Base-by-base conservation (phyloP, 2,797 vertebrate species). In the Chrosomus eos region DNA sequence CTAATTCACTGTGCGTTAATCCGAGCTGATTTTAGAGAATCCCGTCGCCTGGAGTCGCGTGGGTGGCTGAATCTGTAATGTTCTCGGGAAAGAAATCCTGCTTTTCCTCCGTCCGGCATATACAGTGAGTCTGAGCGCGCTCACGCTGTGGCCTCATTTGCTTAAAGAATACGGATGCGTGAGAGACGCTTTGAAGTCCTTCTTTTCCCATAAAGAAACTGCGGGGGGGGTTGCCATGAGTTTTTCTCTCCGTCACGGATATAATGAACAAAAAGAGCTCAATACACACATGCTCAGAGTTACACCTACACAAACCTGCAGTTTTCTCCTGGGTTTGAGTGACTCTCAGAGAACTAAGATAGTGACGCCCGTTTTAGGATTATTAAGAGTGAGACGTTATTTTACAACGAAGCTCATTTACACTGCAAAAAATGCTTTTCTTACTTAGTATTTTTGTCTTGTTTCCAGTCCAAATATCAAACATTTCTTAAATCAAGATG, bases 1-100 rank as follows among this genome's bases (percentile, higher is more conserved):
- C 16, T 66, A 9, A 66, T 66, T 66, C 7, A 28, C 55, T 26
- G 23, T 1, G 38, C 13, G 7, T 48, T 48, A 33, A 66, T 79
- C 19, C 31, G 19, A 36, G 43, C n/a, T 33, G 10, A 48, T 3
- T n/a, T 18, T 19, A 19, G 11, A 16, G 14, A 45, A 16, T 45
- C 45, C 45, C 45, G 13, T 14, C 26, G 60, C 60, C 23, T 60
- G 23, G 23, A 26, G 55, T n/a, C 28, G 77, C 26, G 84, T 64
- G 21, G 80, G 86, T 66, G 89, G 86, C 60, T 67, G 88, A 87
- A 87, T 89, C 53, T 85, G 79, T 71, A 85, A 90, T 84, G 82
- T 79, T 90, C 74, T 76, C 55, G 70, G 51, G 40, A 85, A 58
- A 86, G 53, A 76, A 38, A 45, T 36, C 82, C 64, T 86, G 26